Evolutionary conservation across 2,888 invertebrate species (phyloP), one percentile per base, ranked within the genome.

Genomic region (Odiellus spinosus): DNA sequence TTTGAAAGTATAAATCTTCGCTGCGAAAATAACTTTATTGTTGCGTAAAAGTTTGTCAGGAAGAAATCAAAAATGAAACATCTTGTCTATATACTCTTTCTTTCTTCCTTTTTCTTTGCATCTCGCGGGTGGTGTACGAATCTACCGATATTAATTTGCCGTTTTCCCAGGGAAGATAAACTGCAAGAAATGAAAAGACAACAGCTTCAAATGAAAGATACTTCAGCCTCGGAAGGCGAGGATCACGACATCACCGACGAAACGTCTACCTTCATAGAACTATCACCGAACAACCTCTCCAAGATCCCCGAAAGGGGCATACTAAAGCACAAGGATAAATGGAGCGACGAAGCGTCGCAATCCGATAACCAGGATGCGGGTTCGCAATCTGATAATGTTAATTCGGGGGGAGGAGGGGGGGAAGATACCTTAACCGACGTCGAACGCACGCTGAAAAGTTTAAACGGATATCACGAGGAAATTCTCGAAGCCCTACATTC

Each of bases 381-480:
- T 33, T 50, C 48, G 40, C 52, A 53, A 26, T 50, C 53, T 8
- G 53, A 45, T 18, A 46, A 45, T 21, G 47, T 49, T 4, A 60
- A 61, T 56, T 59, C 58, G 50, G 26, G 26, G 26, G 26, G 26
- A 26, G 26, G 26, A 26, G 26, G 26, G 26, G 26, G 26, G 26
- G 26, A 26, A 26, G 62, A 63, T 46, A 60, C 60, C 45, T 58
- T 65, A 47, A 60, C 61, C 41, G 64, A 66, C 51, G 65, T 66
- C 46, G 85, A 87, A 62, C 75, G 85, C 58, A 86, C 83, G 42
- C 73, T 86, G n/a, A 82, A 83, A 72, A 82, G 81, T 51, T 73
- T 88, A 39, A 86, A 87, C 64, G 88, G 87, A 38, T 90, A 90
- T 68, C 88, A 88, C 67, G 88, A 87, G 62, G 84, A 86, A 63